Evolutionary conservation across 2,888 invertebrate species (phyloP), one percentile per base, ranked within the genome.

Genomic region (Thumatha senex): DNA sequence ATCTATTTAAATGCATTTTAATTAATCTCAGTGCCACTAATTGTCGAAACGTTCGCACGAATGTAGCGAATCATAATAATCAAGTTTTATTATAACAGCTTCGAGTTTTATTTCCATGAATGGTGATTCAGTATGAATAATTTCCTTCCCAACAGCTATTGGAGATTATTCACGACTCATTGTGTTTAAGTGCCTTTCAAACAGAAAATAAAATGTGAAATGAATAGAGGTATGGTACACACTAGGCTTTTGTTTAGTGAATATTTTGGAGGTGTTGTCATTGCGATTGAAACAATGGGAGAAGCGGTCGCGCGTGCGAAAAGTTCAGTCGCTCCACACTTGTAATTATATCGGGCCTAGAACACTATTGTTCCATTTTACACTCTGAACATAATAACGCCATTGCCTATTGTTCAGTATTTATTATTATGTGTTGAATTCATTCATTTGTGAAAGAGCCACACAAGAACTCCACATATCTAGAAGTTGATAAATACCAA

Each of bases 131-230:
- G 67, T 72, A 76, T 72, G 73, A 80, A 80, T 77, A 76, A 76
- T 80, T 75, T 78, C 72, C 78, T 80, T 81, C 78, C 77, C 78
- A 76, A 76, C 78, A 70, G 71, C 78, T 76, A 82, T 82, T 80
- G 83, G 81, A 74, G 78, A 82, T 83, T 82, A 81, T 86, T 82
- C 84, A 85, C 82, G 80, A 81, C 72, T 82, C 86, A 83, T 86
- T 86, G 86, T 85, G 77, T 79, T 68, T 70, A 71, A 76, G 78
- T 76, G 70, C 72, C 80, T 86, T 80, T 84, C 75, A 79, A 84
- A 81, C 79, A 70, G 76, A 76, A 75, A 82, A 86, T 83, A 81
- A 80, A 80, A 79, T 80, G 76, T 75, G 62, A 70, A 74, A 76
- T 80, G 82, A 82, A 83, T 83, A 78, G 76, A 56, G 47, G 15